Base-by-base conservation (phyloP, 2,797 vertebrate species). In the Simalia tracyae region DNA sequence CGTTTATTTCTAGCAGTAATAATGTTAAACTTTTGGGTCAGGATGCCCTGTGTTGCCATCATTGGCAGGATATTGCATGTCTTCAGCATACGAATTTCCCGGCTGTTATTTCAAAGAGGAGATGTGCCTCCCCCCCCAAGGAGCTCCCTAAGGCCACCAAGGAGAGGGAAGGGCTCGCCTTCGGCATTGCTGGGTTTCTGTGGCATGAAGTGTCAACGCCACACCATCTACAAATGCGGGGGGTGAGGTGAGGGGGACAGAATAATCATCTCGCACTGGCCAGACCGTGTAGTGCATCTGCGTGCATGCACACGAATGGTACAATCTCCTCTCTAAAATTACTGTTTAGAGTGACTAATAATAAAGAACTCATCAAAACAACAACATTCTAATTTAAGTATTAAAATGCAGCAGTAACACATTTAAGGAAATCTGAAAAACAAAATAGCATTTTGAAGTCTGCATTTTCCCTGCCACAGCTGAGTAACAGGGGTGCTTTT, bases 191-290 rank as follows among this genome's bases (percentile, higher is more conserved):
- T 46, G 72, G 72, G 10, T 42, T 81, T 81, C 36, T 46, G 19
- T 46, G 72, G 72, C 36, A 19, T 24, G 72, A 81, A 81, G 19
- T 36, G 9, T 46, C 76, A 5, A 3, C 5, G 1, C 22, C 36
- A 76, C 68, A 24, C 17, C 36, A 10, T 10, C 72, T 19, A 5
- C 24, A 36, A 46, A 81, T 24, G 72, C 1, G 8, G 84, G 10
- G 5, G 0, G 19, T 22, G 46, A 0, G 12, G 11, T 7, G 7
- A 11, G 31, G 0, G 26, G 4, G 19, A 24, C 72, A 24, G 42
- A 46, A 24, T 46, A 81, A 81, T 46, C 10, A 81, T 46, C 76
- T 46, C 9, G 24, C 42, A 24, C 42, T 46, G 42, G 76, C 9
- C 15, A 54, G 50, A 54, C 50, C 5, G 1, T 5, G 42, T 46